Percentiles rank a stretch among this genome's conserved stretches.
These are phyloP conservation scores for Apoderus coryli DNA, from an alignment of 2,888 invertebrate genomes.

Conservation along the genomic window DNA sequence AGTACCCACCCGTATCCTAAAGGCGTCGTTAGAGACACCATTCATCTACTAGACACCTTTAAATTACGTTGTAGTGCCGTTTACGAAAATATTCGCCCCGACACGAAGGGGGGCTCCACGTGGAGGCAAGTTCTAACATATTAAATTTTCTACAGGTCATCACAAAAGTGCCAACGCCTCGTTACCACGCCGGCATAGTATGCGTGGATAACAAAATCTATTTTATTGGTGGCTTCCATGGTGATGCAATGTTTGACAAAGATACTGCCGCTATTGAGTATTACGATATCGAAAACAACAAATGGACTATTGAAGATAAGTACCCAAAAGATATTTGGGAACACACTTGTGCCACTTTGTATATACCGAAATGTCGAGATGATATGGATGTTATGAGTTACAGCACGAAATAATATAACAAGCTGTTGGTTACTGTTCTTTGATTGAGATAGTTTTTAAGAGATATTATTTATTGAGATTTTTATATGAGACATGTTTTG, in stretches of 20 bases:
- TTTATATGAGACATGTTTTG: no score
- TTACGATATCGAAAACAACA: constrained; percentile 43
- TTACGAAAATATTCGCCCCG: no score
- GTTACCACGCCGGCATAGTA: constrained; percentile 53
- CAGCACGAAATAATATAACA: no score
- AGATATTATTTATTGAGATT: no score
- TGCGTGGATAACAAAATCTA: constrained; percentile 45
- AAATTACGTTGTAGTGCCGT: no score
- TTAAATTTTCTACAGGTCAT: constrained; percentile 29
- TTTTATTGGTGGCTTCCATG: constrained; percentile 54
- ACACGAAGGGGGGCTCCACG: no score
- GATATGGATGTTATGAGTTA: constrained; percentile 26
- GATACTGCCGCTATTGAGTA: constrained; percentile 51
- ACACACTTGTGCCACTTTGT: constrained; percentile 49
- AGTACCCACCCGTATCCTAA: no score
- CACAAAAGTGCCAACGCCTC: constrained; percentile 46
- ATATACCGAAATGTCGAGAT: constrained; percentile 40
- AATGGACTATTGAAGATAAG: constrained; percentile 47
- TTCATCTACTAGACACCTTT: no score
- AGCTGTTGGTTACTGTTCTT: no score
- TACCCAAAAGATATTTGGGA: constrained; percentile 59
- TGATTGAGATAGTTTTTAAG: no score
- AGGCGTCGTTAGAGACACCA: no score
- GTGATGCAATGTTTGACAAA: constrained; percentile 50
- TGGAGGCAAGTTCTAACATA: no score